Percentiles rank a stretch among this genome's conserved stretches.
Evolutionary conservation across 2,888 invertebrate species (phyloP).

Genomic region (Lasiommata megera): DNA sequence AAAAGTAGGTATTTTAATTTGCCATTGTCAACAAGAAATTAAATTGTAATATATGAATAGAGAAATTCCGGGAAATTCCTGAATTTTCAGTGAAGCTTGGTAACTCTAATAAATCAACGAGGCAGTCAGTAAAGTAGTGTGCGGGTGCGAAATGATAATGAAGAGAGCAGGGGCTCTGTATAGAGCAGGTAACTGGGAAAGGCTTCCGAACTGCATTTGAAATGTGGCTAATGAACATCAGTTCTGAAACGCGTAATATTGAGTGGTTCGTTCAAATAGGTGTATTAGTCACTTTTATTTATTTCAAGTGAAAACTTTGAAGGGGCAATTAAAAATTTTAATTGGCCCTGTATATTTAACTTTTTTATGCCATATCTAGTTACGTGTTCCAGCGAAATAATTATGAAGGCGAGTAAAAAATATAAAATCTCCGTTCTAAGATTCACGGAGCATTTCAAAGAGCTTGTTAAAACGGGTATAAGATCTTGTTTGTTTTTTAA

Average conservation of each 20-base stretch:
- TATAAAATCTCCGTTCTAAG: too few species aligned
- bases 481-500: too few species aligned
- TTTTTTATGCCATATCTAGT: too few species aligned
- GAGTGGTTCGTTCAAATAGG: background rate
- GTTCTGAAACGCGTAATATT: background rate
- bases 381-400: too few species aligned
- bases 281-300: too few species aligned
- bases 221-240: background rate
- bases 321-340: background rate
- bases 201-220: background rate
- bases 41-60: background rate
- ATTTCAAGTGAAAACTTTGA: background rate
- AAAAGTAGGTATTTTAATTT: too few species aligned
- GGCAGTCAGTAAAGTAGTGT: slow-evolving; percentile 13
- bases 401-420: too few species aligned
- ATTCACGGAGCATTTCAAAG: too few species aligned
- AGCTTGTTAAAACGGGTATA: too few species aligned
- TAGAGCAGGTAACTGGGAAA: background rate
- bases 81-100: background rate
- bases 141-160: slow-evolving; percentile 25
- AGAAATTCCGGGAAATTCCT: background rate
- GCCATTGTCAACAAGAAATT: too few species aligned
- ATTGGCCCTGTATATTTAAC: too few species aligned
- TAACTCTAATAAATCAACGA: background rate
- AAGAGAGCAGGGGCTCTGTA: slow-evolving; percentile 2